A percentile compares a stretch with the other conserved stretches of the same genome.
Conservation (phyloP, 1,140 invertebrate species). For the Frieseomelitta varia region DNA sequence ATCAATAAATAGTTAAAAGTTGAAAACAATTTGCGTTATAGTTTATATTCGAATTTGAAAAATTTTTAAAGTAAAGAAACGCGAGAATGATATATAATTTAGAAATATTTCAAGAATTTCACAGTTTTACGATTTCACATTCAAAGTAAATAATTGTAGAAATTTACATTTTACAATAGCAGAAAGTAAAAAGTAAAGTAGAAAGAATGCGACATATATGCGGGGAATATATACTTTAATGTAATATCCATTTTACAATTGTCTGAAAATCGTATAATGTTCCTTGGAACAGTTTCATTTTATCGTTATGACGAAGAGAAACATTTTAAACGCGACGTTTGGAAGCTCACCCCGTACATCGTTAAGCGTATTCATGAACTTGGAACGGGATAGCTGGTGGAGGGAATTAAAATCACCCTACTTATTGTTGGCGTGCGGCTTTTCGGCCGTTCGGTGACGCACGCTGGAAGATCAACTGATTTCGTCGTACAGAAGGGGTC, state of each 20-base stretch:
- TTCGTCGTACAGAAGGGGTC: background rate
- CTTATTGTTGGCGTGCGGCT: constrained; percentile 71
- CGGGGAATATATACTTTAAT: background rate
- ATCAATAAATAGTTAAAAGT: too few relatives aligned
- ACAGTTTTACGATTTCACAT: too few relatives aligned
- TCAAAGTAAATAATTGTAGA: too few relatives aligned
- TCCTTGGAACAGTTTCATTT: background rate
- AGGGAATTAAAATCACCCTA: constrained; percentile 77
- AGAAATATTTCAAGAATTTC: background rate
- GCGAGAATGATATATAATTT: background rate
- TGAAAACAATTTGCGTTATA: background rate
- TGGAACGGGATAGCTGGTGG: constrained; percentile 64
- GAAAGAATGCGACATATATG: background rate
- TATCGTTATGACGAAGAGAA: background rate
- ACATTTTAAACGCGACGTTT: background rate
- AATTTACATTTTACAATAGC: too few relatives aligned
- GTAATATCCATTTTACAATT: background rate
- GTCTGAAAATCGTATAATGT: background rate
- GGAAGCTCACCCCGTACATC: background rate
- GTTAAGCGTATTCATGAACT: constrained; percentile 74
- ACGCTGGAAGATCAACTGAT: constrained; percentile 68
- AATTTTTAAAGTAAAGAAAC: background rate
- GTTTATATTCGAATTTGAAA: background rate
- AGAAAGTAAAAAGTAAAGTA: background rate
- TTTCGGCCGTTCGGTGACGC: constrained; percentile 59